phyloP scores from a whole-genome alignment of 2,888 invertebrate genomes.

The Cybosia mesomella region DNA sequence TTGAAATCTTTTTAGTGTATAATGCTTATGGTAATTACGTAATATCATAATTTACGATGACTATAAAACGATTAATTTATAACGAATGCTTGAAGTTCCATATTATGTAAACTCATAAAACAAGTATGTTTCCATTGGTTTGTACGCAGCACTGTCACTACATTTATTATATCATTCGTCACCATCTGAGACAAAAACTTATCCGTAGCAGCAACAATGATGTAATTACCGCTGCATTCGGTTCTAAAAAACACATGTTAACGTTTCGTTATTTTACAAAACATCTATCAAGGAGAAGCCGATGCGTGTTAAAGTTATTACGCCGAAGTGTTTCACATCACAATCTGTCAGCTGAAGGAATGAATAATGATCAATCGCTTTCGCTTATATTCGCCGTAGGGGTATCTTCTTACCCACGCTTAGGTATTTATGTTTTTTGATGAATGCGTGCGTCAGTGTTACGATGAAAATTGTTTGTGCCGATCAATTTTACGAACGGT shows the following conservation, averaged over 20 bases:
- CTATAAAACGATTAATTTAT: constrained; percentile 36
- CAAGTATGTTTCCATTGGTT: constrained; percentile 23
- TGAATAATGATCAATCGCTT: constrained; percentile 79
- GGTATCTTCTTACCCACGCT: constrained; percentile 64
- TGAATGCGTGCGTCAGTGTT: constrained; percentile 49
- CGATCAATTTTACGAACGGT: constrained; percentile 51
- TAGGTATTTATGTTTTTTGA: constrained; percentile 62
- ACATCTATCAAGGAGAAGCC: constrained; percentile 68
- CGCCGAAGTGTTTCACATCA: constrained; percentile 77
- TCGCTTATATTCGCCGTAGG: constrained; percentile 70
- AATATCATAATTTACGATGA: constrained; percentile 39
- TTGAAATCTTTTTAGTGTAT: neutral
- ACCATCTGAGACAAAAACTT: constrained; percentile 47
- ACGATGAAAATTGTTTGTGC: constrained; percentile 52
- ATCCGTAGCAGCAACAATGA: constrained; percentile 56
- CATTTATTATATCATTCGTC: constrained; percentile 43
- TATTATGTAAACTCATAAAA: constrained; percentile 37
- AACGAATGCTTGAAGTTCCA: constrained; percentile 27
- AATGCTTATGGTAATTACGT: constrained; percentile 13
- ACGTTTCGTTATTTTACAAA: constrained; percentile 69
- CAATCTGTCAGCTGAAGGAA: constrained; percentile 77
- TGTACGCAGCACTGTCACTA: constrained; percentile 40
- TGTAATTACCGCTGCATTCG: constrained; percentile 59
- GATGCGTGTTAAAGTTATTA: constrained; percentile 76
- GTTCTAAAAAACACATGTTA: constrained; percentile 64